phyloP scores from a whole-genome alignment of 2,797 vertebrate species.

The Thunnus albacares region DNA sequence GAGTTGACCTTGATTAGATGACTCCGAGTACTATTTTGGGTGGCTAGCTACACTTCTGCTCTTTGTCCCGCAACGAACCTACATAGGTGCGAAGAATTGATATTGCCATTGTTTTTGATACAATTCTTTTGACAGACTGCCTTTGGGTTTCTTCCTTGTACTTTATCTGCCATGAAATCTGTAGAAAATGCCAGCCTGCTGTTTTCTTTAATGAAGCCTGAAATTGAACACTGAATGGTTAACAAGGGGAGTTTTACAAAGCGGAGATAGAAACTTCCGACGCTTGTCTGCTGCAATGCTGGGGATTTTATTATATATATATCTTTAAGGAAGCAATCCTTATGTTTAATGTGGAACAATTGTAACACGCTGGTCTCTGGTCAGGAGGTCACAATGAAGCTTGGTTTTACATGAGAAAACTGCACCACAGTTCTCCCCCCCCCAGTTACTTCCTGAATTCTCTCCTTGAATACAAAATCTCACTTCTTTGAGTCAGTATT shows the following conservation, averaged over 20 bases:
- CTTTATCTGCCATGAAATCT: slow-evolving; percentile 27
- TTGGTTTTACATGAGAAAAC: slow-evolving; percentile 13
- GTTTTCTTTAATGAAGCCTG: slow-evolving; percentile 59
- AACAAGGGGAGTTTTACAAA: slow-evolving; percentile 52
- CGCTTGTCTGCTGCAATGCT: slow-evolving; percentile 18
- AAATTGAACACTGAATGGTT: slow-evolving; percentile 62
- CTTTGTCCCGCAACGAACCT: slow-evolving; percentile 48
- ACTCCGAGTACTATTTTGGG: slow-evolving; percentile 45
- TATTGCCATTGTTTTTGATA: slow-evolving; percentile 18
- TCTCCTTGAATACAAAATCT: slow-evolving; percentile 13
- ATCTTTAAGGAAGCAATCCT: slow-evolving; percentile 39
- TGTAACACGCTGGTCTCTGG: slow-evolving; percentile 14
- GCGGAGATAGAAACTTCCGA: slow-evolving; percentile 42
- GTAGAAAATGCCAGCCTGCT: slow-evolving; percentile 38
- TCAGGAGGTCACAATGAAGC: slow-evolving; percentile 34
- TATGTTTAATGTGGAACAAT: slow-evolving; percentile 41
- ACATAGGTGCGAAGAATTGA: slow-evolving; percentile 12
- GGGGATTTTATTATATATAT: slow-evolving; percentile 31
- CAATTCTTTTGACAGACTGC: background rate
- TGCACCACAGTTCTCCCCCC: background rate
- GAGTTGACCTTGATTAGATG: slow-evolving; percentile 57
- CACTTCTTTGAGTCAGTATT: slow-evolving; percentile 13
- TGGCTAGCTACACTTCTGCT: slow-evolving; percentile 24
- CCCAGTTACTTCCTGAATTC: background rate
- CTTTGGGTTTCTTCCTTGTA: slow-evolving; percentile 11